phyloP scores from a whole-genome alignment of 2,888 invertebrate genomes.

The Xestia ashworthii region DNA sequence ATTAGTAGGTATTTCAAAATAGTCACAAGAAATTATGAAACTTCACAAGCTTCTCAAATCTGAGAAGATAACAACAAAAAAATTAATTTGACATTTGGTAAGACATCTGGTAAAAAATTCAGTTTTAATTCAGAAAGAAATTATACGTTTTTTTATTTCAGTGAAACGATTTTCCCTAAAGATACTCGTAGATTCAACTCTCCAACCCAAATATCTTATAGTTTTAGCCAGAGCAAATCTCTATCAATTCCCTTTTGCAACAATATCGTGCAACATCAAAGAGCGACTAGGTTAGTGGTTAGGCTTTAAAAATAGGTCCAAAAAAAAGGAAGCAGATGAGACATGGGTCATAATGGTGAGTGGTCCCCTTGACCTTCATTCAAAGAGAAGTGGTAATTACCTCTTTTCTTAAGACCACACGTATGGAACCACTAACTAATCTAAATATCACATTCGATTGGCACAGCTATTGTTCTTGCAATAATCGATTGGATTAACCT shows the following conservation, averaged over 20 bases:
- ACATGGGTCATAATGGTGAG: no score
- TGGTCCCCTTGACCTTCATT: background rate
- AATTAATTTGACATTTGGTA: background rate
- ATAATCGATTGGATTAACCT: constrained; percentile 60
- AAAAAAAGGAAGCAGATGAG: no score
- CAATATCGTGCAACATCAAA: background rate
- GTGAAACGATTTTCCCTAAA: background rate
- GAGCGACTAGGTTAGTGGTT: background rate
- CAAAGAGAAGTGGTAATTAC: background rate
- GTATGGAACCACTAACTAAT: background rate
- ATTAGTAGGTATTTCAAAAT: background rate
- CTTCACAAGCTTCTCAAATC: background rate
- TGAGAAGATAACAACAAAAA: background rate
- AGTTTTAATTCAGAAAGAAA: no score
- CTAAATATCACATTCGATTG: constrained; percentile 36
- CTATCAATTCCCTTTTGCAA: no score
- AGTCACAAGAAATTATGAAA: background rate
- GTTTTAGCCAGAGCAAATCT: no score
- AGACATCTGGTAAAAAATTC: background rate
- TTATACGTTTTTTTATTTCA: background rate
- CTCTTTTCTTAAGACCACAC: background rate
- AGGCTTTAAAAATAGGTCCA: no score
- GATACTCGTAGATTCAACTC: background rate
- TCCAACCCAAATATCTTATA: background rate
- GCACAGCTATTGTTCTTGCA: constrained; percentile 43